phyloP scores from a whole-genome alignment of 2,888 invertebrate species.

The Drosophila paracracens region DNA sequence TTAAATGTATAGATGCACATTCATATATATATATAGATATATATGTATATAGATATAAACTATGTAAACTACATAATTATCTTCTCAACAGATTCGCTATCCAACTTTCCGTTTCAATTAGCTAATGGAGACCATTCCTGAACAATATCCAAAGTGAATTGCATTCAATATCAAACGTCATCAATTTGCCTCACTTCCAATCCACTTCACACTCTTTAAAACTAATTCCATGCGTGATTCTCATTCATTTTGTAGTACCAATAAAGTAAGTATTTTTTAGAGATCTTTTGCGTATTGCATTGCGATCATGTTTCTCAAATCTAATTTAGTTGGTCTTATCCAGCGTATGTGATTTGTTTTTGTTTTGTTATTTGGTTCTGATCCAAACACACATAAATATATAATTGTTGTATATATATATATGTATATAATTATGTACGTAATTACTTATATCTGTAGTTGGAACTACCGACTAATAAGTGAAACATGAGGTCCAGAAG shows the following conservation, averaged over 20 bases:
- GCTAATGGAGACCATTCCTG: constrained; percentile 41
- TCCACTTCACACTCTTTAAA: constrained; percentile 23
- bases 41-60: constrained; percentile 27
- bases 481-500: constrained; percentile 79
- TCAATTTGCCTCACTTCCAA: constrained; percentile 10
- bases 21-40: constrained; percentile 25
- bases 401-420: constrained; percentile 49
- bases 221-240: constrained; percentile 18
- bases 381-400: constrained; percentile 51
- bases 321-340: constrained; percentile 80
- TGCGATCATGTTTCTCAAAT: constrained; percentile 35
- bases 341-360: constrained; percentile 60
- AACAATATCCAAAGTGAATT: constrained; percentile 24
- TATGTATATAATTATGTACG: constrained; percentile 32
- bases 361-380: constrained; percentile 26
- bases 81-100: constrained; percentile 56
- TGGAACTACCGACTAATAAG: constrained; percentile 49
- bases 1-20: constrained; percentile 29
- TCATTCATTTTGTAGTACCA: constrained; percentile 33
- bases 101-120: constrained; percentile 48
- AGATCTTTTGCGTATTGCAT: constrained; percentile 23
- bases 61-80: constrained; percentile 47
- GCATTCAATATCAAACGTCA: constrained; percentile 45
- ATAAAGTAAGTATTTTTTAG: constrained; percentile 51
- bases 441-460: constrained; percentile 26